phyloP scores from a whole-genome alignment of 2,888 invertebrate species.

The Eremobia ochroleuca region DNA sequence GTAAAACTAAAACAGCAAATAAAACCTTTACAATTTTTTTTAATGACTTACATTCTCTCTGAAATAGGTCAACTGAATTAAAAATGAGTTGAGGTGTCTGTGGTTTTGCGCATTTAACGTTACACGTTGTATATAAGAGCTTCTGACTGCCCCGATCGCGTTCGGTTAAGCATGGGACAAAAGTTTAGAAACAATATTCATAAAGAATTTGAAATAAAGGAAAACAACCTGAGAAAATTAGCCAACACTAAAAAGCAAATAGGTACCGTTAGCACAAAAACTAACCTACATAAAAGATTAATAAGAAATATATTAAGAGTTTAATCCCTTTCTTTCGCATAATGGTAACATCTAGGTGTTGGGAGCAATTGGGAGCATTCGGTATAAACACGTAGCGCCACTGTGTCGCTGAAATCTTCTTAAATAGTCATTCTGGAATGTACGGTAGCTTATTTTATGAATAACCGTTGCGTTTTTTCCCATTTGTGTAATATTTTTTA shows the following conservation, averaged over 20 bases:
- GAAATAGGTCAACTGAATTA: no score
- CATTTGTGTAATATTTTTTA: background rate
- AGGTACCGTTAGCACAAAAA: conserved; percentile 15
- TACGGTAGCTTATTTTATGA: conserved; percentile 8
- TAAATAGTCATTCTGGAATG: conserved; percentile 54
- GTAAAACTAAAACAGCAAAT: no score
- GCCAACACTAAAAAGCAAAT: conserved; percentile 2
- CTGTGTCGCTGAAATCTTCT: conserved; percentile 64
- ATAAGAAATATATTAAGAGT: conserved; percentile 38
- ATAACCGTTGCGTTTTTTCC: background rate
- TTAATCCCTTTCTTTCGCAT: conserved; percentile 55
- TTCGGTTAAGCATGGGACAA: no score
- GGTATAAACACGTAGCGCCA: conserved; percentile 46
- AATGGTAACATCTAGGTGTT: conserved; percentile 47
- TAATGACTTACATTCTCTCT: no score
- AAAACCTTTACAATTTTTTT: no score
- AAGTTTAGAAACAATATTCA: background rate
- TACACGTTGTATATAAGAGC: no score
- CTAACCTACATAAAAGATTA: conserved; percentile 27
- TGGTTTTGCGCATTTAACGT: no score
- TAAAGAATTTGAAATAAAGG: background rate
- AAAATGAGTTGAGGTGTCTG: no score
- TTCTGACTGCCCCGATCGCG: no score
- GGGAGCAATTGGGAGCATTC: conserved; percentile 58
- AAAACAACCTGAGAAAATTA: background rate